Conservation (phyloP, 2,797 vertebrate genomes). For the Gastrophryne carolinensis region DNA sequence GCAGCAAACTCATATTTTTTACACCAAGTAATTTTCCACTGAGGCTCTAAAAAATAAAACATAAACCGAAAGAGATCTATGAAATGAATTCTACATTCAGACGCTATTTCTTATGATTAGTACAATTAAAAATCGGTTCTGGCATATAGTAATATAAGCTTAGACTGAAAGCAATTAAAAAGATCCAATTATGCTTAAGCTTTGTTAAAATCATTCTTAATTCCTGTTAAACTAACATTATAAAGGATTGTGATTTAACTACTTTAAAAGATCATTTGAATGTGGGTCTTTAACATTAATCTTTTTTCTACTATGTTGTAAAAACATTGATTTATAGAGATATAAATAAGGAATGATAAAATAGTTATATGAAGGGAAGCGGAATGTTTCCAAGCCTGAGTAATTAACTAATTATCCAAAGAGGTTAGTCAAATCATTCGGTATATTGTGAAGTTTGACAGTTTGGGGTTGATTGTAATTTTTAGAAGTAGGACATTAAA, state of each 20-base stretch:
- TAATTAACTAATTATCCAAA: not conserved
- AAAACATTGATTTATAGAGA: not conserved
- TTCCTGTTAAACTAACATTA: conserved; percentile 22
- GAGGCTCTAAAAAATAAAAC: not conserved
- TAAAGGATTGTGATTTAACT: conserved; percentile 25
- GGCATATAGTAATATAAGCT: conserved; percentile 15
- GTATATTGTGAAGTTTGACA: not conserved
- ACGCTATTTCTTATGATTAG: conserved; percentile 13
- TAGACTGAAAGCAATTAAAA: conserved; percentile 25
- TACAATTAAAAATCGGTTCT: conserved; percentile 21
- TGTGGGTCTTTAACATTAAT: conserved; percentile 9
- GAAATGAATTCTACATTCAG: not conserved
- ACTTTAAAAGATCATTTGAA: conserved; percentile 22
- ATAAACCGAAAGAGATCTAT: not conserved
- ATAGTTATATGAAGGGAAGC: not conserved
- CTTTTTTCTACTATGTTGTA: not conserved
- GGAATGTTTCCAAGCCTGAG: not conserved
- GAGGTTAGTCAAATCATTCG: not conserved
- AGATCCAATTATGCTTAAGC: conserved; percentile 24
- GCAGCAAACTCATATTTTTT: conserved; percentile 9
- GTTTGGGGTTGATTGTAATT: too few species aligned
- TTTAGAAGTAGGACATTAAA: too few species aligned
- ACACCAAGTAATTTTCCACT: conserved; percentile 15
- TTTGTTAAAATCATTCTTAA: conserved; percentile 25
- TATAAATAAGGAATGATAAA: not conserved